Base-by-base conservation (phyloP, 2,113 vertebrate species). In the Reinhardtius hippoglossoides region DNA sequence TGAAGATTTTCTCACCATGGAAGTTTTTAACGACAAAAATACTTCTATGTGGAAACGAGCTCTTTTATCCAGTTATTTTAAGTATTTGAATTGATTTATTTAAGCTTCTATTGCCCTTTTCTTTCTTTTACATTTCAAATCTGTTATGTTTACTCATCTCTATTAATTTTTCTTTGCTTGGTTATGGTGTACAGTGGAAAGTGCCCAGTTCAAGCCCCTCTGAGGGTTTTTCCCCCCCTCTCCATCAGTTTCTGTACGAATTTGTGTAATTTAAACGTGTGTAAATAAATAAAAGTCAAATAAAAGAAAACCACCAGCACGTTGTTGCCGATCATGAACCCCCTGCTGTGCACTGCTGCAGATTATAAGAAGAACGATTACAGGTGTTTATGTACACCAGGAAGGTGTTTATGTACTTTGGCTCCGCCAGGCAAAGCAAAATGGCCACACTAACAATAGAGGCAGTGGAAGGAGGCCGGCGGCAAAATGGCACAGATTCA, bases 321-420 rank as follows among this genome's bases (percentile, higher is more conserved):
- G 16, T 26, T 59, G 61, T 75, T 78, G 23, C 60, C 48, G 59
- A 61, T 82, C 68, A 56, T 23, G 8, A 40, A 52, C 57, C 64
- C 65, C 78, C 68, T 42, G 13, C 55, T 76, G 81, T 75, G 84
- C 73, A 57, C 70, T 48, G 61, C 26, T 71, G 23, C 57, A 57
- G 61, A 90, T 84, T 55, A 84, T 77, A 48, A 63, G 46, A 70
- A 52, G 59, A 75, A 82, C 78, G 71, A 84, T 87, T 81, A 62
- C 57, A n/a, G n/a, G n/a, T n/a, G n/a, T n/a, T n/a, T n/a, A n/a
- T n/a, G n/a, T n/a, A n/a, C n/a, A n/a, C n/a, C n/a, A n/a, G n/a
- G n/a, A n/a, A n/a, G n/a, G 71, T 74, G 80, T 88, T 92, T 88
- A 74, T 89, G 80, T 87, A 78, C 74, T 81, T 72, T 75, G 78